A percentile compares a stretch with the other conserved stretches of the same genome.
These are phyloP conservation scores for Araneus ventricosus DNA, from an alignment of 1,140 invertebrate species.

Conservation along the genomic window DNA sequence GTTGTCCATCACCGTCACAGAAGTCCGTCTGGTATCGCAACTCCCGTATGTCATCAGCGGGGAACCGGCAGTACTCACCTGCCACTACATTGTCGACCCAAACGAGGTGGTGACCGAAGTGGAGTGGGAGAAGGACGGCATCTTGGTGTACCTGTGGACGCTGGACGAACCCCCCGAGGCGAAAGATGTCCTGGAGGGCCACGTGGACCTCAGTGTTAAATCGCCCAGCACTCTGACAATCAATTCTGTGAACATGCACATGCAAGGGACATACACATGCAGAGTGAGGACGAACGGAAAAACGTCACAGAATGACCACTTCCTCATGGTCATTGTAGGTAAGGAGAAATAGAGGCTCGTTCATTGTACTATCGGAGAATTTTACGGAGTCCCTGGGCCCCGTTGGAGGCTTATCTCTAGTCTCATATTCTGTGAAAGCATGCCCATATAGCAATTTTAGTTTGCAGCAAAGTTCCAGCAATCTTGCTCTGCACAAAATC, in stretches of 20 bases:
- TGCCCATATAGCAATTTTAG: too few relatives aligned
- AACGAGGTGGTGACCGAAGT: conserved; percentile 62
- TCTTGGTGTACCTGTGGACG: conserved; percentile 71
- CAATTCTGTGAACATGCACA: conserved; percentile 65
- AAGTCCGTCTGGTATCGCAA: conserved; percentile 53
- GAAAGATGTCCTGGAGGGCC: conserved; percentile 63
- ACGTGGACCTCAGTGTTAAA: conserved; percentile 51
- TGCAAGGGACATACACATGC: conserved; percentile 77
- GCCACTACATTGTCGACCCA: conserved; percentile 56
- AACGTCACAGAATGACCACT: conserved; percentile 66
- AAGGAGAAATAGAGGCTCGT: background rate
- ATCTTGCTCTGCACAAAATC: too few relatives aligned
- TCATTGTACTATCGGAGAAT: too few relatives aligned
- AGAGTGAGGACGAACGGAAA: conserved; percentile 76
- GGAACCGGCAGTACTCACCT: conserved; percentile 50
- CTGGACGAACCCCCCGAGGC: conserved; percentile 54
- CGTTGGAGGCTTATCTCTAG: too few relatives aligned
- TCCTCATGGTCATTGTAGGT: conserved; percentile 77
- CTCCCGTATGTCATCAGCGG: conserved; percentile 57
- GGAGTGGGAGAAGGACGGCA: conserved; percentile 67
- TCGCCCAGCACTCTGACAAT: conserved; percentile 70
- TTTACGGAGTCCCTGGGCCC: too few relatives aligned
- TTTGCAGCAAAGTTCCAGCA: too few relatives aligned
- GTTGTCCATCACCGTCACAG: conserved; percentile 40
- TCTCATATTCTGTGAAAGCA: too few relatives aligned